These are phyloP conservation scores for Cephus cinctus DNA, from an alignment of 1,140 invertebrate species.

Conservation along the genomic window DNA sequence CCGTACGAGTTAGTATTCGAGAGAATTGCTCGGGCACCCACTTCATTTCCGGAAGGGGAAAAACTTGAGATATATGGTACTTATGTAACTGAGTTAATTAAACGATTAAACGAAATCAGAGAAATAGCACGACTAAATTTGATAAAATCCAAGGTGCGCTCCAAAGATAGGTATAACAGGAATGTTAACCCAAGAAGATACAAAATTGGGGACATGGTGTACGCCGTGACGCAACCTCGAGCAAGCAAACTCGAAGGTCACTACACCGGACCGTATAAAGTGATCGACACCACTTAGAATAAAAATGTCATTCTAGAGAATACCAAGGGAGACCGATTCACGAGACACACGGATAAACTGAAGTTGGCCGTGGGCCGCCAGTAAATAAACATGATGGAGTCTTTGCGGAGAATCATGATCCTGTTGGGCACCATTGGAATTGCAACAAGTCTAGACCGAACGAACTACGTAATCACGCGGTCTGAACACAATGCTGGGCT, in stretches of 20 bases:
- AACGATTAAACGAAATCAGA: constrained; percentile 3
- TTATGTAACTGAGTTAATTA: constrained; percentile 11
- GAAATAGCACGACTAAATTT: constrained; percentile 3
- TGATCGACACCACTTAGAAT: constrained; percentile 7
- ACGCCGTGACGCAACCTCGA: constrained; percentile 7
- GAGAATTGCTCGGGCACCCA: constrained; percentile 10
- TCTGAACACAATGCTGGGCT: no score
- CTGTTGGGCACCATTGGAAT: no score
- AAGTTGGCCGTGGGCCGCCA: no score
- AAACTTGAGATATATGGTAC: constrained; percentile 4
- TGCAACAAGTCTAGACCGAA: no score
- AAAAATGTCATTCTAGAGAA: constrained; percentile 7
- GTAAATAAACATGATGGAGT: no score
- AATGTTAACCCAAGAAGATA: constrained; percentile 9
- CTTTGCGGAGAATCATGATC: no score
- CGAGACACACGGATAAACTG: constrained; percentile 13
- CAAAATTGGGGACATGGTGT: constrained; percentile 5
- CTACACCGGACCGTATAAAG: constrained; percentile 12
- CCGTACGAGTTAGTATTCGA: constrained; percentile 16
- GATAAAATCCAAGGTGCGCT: constrained; percentile 7
- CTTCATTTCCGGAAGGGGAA: constrained; percentile 2
- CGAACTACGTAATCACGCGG: no score
- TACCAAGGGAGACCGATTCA: constrained; percentile 1
- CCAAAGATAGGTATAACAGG: constrained; percentile 13
- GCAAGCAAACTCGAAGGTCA: constrained; percentile 11